Percentiles rank a stretch among this genome's conserved stretches.
Conservation (phyloP, 2,797 vertebrate genomes). For the Limnodromus scolopaceus region DNA sequence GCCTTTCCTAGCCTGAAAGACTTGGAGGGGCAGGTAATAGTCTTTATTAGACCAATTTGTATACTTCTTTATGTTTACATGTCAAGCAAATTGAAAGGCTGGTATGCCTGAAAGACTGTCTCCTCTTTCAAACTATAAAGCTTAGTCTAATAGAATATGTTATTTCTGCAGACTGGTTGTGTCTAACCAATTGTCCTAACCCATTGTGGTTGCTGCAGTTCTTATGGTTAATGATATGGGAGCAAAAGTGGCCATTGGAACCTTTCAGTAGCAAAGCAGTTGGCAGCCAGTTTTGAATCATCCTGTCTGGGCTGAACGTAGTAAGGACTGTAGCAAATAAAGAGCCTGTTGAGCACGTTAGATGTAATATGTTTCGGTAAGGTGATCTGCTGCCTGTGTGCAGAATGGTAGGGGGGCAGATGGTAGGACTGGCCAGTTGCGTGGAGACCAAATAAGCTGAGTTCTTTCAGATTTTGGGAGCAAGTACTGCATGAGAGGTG, state of each 20-base stretch:
- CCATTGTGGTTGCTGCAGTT: neutral
- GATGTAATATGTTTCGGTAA: neutral
- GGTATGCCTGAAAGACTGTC: neutral
- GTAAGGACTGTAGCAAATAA: neutral
- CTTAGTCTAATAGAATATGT: neutral
- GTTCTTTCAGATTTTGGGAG: neutral
- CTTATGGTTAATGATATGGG: neutral
- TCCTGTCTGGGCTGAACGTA: neutral
- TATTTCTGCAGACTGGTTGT: rapidly evolving
- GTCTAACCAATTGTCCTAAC: neutral
- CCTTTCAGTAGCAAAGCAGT: neutral
- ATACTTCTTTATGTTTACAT: neutral
- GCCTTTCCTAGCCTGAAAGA: neutral
- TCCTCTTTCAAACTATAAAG: neutral
- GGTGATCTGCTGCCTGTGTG: neutral
- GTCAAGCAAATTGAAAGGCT: neutral
- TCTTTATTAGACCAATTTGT: neutral
- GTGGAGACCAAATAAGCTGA: neutral
- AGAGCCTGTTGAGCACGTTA: neutral
- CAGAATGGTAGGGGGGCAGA: neutral
- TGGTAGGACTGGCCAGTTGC: neutral
- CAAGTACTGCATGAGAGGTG: neutral
- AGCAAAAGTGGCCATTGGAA: neutral
- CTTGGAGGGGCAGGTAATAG: neutral
- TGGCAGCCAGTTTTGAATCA: neutral